Base-by-base conservation (phyloP, 2,113 vertebrate genomes). In the Camelus bactrianus region DNA sequence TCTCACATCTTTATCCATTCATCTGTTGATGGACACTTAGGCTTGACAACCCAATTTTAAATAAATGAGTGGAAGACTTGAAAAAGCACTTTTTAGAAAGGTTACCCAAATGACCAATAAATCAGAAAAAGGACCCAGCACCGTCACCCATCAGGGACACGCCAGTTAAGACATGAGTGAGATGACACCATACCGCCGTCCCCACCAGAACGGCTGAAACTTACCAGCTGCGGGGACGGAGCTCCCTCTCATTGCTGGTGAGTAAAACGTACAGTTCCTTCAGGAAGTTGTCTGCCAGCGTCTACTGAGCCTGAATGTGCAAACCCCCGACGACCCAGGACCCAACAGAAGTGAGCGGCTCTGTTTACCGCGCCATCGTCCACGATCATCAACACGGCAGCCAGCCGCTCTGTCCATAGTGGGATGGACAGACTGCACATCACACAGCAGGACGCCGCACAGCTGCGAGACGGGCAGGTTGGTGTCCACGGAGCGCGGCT, bases 401-500 rank as follows among this genome's bases (percentile, higher is more conserved):
- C 14, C 26, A 20, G 19, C 13, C 64, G 8, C 3, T 32, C 30
- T 12, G 20, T 69, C 8, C 16, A 15, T 50, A 26, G 20, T 26
- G 2, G 38, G 19, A 42, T 8, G 22, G 35, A 13, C 28, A 46
- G 6, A 8, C 20, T 0, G 38, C 35, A 0, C 2, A 5, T 42
- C 35, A 3, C 0, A 19, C 64, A 2, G 2, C 7, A 50, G 32
- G 24, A 12, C 1, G 0, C 13, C 1, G 42, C 17, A 3, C 0
- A 11, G 56, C 13, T 19, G 69, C 8, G 0, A 9, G 16, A 22
- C 17, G 32, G 14, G 14, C 19, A 42, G 0, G 13, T 24, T 0
- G 0, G n/a, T 24, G 26, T 28, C n/a, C 6, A 2, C 19, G 17
- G 10, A 0, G 4, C 13, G 0, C 2, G 3, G n/a, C 4, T 19